phyloP scores from a whole-genome alignment of 2,888 invertebrate species.

The Drosophila paramelanica region DNA sequence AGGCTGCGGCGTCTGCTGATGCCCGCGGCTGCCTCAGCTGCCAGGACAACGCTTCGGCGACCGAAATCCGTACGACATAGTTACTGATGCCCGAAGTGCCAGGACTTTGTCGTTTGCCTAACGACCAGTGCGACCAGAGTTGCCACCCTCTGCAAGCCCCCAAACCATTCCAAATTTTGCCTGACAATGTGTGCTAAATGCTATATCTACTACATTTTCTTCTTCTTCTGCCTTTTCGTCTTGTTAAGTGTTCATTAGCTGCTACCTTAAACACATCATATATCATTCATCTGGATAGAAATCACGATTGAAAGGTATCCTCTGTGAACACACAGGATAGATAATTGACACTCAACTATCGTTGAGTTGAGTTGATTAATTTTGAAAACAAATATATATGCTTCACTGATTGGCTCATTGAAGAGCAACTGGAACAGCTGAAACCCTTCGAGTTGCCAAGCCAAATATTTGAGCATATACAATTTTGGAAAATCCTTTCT shows the following conservation, averaged over 20 bases:
- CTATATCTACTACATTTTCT: conserved; percentile 8
- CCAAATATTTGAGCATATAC: too few species aligned
- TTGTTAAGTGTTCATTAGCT: conserved; percentile 6
- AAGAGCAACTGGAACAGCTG: too few species aligned
- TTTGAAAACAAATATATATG: too few species aligned
- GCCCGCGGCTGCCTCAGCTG: conserved; percentile 37
- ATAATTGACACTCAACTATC: too few species aligned
- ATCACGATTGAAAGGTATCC: background rate
- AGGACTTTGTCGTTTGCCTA: conserved; percentile 55
- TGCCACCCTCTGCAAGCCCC: background rate
- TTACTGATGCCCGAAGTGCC: conserved; percentile 48
- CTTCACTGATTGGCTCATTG: background rate
- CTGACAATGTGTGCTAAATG: conserved; percentile 38
- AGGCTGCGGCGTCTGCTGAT: conserved; percentile 42
- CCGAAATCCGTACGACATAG: conserved; percentile 51
- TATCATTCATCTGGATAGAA: background rate
- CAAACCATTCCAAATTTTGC: conserved; percentile 19
- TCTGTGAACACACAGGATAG: too few species aligned
- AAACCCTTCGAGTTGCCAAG: too few species aligned
- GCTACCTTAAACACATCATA: conserved; percentile 21
- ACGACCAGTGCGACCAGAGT: conserved; percentile 60
- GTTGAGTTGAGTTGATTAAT: too few species aligned
- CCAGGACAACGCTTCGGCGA: conserved; percentile 44
- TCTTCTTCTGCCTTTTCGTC: background rate
- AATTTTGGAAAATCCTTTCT: too few species aligned